phyloP scores from a whole-genome alignment of 23 tunicate genomes.

The Aplidium turbinatum region DNA sequence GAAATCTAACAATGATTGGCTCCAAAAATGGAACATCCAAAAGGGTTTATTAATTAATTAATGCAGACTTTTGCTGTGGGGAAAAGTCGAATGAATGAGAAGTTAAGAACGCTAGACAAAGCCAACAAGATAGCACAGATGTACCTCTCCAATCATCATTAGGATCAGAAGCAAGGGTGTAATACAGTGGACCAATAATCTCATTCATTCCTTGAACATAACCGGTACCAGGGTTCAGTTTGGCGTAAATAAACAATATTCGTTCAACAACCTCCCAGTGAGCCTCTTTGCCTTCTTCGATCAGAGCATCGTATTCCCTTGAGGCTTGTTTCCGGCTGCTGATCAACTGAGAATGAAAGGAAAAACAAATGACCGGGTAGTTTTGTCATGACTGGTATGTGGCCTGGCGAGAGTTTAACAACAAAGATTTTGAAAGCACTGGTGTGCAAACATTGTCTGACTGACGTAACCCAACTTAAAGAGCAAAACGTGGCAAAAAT shows the following conservation, averaged over 20 bases:
- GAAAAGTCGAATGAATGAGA: too few species aligned
- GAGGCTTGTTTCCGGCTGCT: conserved; percentile 65
- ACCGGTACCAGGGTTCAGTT: conserved; percentile 95
- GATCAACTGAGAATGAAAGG: conserved; percentile 45
- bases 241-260: conserved; percentile 90
- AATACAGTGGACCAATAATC: conserved; percentile 93
- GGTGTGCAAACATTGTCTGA: too few species aligned
- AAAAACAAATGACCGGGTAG: not conserved
- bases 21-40: too few species aligned
- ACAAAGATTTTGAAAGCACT: too few species aligned
- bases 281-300: conserved; percentile 82
- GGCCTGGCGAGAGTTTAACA: too few species aligned
- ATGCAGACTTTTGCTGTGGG: too few species aligned
- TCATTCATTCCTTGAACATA: conserved; percentile 99
- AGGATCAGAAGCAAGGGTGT: conserved; percentile 86
- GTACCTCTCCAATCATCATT: conserved; percentile 69
- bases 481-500: too few species aligned
- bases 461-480: too few species aligned
- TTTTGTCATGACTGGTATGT: not conserved
- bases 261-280: conserved; percentile 99
- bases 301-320: conserved; percentile 52
- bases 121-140: too few species aligned
- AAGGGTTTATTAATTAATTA: too few species aligned
- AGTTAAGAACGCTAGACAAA: too few species aligned
- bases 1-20: too few species aligned